Evolutionary conservation across 2,888 invertebrate species (phyloP).

Genomic region (Standfussiana lucernea): DNA sequence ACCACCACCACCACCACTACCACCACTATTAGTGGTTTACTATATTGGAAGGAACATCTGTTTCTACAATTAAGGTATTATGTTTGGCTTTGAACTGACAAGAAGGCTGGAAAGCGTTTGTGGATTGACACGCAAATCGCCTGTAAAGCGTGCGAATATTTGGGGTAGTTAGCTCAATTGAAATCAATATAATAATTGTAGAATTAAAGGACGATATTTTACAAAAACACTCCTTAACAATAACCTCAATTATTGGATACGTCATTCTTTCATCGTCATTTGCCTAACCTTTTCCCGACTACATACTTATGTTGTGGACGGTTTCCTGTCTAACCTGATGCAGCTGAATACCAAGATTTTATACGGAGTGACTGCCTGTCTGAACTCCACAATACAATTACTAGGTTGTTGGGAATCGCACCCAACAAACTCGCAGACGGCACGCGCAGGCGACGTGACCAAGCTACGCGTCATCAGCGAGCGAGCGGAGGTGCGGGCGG

Average conservation of each 20-base stretch:
- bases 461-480: too few relatives aligned
- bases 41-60: neutral
- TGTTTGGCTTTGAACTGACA: neutral
- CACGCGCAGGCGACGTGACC: too few relatives aligned
- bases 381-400: neutral
- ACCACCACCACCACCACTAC: too few relatives aligned
- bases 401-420: too few relatives aligned
- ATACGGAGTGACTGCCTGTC: neutral
- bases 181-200: neutral
- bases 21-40: slow-evolving; percentile 22
- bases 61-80: slow-evolving; percentile 17
- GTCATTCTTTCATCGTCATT: neutral
- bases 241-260: neutral
- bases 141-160: neutral
- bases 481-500: too few relatives aligned
- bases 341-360: neutral
- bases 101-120: neutral
- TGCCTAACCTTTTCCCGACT: neutral
- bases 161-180: neutral
- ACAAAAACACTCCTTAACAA: neutral
- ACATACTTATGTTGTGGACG: neutral
- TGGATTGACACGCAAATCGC: neutral
- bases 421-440: too few relatives aligned
- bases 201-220: neutral
- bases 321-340: neutral